These are phyloP conservation scores for Labrus mixtus DNA, from an alignment of 2,113 vertebrate species.

Conservation along the genomic window DNA sequence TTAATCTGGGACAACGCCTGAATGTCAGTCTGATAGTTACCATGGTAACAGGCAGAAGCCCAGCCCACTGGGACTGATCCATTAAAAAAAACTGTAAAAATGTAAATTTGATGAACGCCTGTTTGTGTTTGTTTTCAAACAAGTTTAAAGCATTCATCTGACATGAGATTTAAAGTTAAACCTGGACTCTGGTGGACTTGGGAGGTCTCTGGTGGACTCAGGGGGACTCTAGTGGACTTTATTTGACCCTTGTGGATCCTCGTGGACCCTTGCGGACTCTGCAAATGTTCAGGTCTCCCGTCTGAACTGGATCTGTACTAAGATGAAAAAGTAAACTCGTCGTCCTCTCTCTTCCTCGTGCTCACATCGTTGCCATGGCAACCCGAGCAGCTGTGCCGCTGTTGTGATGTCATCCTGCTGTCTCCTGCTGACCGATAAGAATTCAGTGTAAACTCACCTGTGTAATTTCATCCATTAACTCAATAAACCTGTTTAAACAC, in stretches of 20 bases:
- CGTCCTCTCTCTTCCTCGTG: not conserved
- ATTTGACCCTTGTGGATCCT: not conserved
- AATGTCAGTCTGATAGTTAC: not conserved
- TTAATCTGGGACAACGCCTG: not conserved
- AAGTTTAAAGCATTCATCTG: not conserved
- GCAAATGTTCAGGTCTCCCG: not conserved
- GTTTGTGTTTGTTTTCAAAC: not conserved
- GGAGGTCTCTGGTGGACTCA: not conserved
- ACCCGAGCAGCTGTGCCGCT: not conserved
- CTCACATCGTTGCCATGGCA: conserved; percentile 1
- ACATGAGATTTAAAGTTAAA: not conserved
- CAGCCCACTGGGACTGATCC: not conserved
- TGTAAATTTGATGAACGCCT: not conserved
- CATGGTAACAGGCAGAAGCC: not conserved
- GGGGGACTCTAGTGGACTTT: not conserved
- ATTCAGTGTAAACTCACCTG: conserved; percentile 36
- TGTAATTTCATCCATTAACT: conserved; percentile 27
- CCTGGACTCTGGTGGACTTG: not conserved
- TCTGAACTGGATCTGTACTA: not conserved
- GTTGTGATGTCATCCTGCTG: conserved; percentile 16
- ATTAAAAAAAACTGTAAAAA: conserved; percentile 1
- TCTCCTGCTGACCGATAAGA: conserved; percentile 7
- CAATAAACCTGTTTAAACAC: conserved; percentile 52
- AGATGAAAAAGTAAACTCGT: not conserved
- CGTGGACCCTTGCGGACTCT: not conserved